Conservation (phyloP, 1,140 invertebrate genomes). For the Euglossa dilemma region DNA sequence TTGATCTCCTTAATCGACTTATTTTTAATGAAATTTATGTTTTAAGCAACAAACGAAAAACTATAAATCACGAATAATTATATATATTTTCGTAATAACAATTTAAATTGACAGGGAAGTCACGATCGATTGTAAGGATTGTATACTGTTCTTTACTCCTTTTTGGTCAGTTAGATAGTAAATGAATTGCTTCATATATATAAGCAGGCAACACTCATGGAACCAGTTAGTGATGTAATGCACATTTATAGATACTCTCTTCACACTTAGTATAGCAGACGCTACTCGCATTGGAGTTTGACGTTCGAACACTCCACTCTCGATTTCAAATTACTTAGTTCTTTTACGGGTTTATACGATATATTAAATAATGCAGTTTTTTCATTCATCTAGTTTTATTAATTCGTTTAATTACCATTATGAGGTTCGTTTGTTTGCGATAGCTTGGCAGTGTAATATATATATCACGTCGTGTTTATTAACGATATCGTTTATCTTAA, state of each 20-base stretch:
- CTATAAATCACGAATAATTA: background rate
- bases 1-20: background rate
- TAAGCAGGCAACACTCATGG: slow-evolving; percentile 43
- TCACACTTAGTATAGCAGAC: slow-evolving; percentile 75
- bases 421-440: slow-evolving; percentile 57
- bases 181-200: slow-evolving; percentile 42
- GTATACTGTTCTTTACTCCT: background rate
- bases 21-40: background rate
- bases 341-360: slow-evolving; percentile 4
- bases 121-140: background rate
- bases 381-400: slow-evolving; percentile 68
- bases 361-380: slow-evolving; percentile 75
- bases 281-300: slow-evolving; percentile 60
- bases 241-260: slow-evolving; percentile 75
- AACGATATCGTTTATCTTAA: background rate
- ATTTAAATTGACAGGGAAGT: background rate
- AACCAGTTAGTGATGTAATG: slow-evolving; percentile 82
- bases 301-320: background rate
- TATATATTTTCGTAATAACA: background rate
- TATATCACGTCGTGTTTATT: background rate
- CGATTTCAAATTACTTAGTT: slow-evolving; percentile 6
- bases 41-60: background rate
- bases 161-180: slow-evolving; percentile 51
- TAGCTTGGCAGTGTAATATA: background rate
- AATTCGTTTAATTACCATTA: slow-evolving; percentile 55